Conservation (phyloP, 2,888 invertebrate species). For the Lasioglossum morio region DNA sequence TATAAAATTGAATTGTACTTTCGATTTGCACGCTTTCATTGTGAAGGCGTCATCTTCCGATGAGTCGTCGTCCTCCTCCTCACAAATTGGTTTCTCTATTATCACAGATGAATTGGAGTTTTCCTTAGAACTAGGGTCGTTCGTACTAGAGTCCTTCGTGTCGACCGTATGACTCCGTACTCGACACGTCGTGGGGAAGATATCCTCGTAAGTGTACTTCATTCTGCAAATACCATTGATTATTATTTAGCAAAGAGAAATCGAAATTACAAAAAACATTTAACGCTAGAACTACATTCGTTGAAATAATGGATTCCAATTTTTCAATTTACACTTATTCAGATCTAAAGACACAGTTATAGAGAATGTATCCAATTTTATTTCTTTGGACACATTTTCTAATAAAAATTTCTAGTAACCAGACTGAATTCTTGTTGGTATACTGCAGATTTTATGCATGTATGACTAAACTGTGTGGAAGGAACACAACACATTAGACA, state of each 20-base stretch:
- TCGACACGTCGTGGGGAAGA: conserved; percentile 58
- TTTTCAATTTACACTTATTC: not conserved
- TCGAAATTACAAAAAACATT: not conserved
- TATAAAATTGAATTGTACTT: conserved; percentile 37
- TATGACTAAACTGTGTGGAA: too few relatives aligned
- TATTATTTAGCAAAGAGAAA: not conserved
- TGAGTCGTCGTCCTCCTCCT: conserved; percentile 21
- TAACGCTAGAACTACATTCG: not conserved
- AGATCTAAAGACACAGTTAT: not conserved
- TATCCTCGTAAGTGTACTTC: conserved; percentile 67
- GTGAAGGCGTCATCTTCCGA: conserved; percentile 39
- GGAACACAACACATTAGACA: too few relatives aligned
- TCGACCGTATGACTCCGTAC: conserved; percentile 56
- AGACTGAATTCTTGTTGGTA: not conserved
- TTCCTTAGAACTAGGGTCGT: conserved; percentile 46
- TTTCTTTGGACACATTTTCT: not conserved
- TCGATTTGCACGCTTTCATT: conserved; percentile 43
- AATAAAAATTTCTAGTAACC: too few relatives aligned
- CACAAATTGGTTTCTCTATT: conserved; percentile 32
- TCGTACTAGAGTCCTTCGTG: conserved; percentile 48
- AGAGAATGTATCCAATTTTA: not conserved
- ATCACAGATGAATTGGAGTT: conserved; percentile 46
- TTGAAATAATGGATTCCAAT: not conserved
- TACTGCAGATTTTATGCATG: not conserved
- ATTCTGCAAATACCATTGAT: conserved; percentile 49